Conservation (phyloP, 1,140 invertebrate species). For the Panagrolaimus sp. region DNA sequence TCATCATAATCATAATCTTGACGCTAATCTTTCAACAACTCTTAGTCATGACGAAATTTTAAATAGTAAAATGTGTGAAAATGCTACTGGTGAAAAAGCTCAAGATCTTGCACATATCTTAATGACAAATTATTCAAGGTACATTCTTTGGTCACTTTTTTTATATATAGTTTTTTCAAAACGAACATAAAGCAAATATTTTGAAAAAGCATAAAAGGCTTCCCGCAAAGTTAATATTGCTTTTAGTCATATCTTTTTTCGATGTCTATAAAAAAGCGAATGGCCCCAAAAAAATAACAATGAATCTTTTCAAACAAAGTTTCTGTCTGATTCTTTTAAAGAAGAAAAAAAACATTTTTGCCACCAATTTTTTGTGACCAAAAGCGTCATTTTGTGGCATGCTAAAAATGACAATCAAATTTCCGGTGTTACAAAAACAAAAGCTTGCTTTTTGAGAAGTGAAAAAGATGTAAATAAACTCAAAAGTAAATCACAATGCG, state of each 20-base stretch:
- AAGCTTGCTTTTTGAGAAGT: too few relatives aligned
- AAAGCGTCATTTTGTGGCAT: too few relatives aligned
- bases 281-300: background rate
- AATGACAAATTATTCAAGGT: constrained; percentile 55
- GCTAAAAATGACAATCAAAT: too few relatives aligned
- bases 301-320: background rate
- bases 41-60: constrained; percentile 2
- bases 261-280: constrained; percentile 11
- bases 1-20: background rate
- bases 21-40: constrained; percentile 6
- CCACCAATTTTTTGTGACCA: background rate
- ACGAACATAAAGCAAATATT: background rate
- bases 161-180: background rate
- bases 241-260: constrained; percentile 14
- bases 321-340: too few relatives aligned
- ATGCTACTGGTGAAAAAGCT: constrained; percentile 40
- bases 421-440: too few relatives aligned
- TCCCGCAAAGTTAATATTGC: background rate
- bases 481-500: too few relatives aligned
- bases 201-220: constrained; percentile 13
- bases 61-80: constrained; percentile 17
- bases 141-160: background rate
- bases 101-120: constrained; percentile 49
- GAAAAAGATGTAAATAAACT: too few relatives aligned
- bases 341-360: background rate